Evolutionary conservation across 2,113 vertebrate genomes (phyloP).

Genomic region (Acanthisitta chloris): DNA sequence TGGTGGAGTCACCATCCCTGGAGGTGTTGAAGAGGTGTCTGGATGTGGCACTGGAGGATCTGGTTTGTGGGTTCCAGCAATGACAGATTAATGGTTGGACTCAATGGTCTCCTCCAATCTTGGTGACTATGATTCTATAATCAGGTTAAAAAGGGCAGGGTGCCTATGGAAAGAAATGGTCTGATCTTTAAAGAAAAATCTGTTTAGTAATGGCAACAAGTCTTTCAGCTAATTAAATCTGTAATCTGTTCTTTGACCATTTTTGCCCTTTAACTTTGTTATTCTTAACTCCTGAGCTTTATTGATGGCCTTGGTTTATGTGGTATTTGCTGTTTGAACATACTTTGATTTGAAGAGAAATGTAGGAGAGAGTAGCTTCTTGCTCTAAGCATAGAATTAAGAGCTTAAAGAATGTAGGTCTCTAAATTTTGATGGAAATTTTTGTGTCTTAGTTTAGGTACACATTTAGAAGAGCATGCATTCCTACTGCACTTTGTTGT

Average conservation of each 20-base stretch:
- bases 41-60: no score
- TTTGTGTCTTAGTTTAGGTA: not conserved
- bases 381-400: not conserved
- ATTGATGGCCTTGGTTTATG: not conserved
- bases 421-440: not conserved
- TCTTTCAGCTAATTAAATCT: not conserved
- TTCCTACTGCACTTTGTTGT: not conserved
- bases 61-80: no score
- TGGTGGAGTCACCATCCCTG: no score
- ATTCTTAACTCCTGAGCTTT: not conserved
- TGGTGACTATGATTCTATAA: no score
- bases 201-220: not conserved
- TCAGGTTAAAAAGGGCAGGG: not conserved
- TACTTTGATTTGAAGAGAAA: not conserved
- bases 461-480: not conserved
- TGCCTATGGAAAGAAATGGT: not conserved
- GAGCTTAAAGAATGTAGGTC: not conserved
- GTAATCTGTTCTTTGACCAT: not conserved
- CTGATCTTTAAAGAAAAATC: not conserved
- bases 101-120: no score
- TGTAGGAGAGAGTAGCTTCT: not conserved
- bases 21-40: no score
- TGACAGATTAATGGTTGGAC: no score
- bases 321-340: not conserved
- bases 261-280: not conserved